Evolutionary conservation across 2,113 vertebrate species (phyloP).

Genomic region (Dipodomys spectabilis): DNA sequence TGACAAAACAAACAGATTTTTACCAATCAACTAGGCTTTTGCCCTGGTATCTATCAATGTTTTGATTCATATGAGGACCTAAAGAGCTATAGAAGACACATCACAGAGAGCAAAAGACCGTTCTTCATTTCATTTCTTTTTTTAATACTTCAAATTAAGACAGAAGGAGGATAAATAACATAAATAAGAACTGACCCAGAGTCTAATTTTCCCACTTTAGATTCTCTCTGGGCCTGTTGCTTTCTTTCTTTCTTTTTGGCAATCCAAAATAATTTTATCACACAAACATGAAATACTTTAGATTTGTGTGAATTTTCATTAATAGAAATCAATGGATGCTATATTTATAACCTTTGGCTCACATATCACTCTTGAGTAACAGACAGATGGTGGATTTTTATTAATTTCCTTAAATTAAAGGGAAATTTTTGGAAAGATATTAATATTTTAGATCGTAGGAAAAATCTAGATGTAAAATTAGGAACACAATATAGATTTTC

Average conservation of each 20-base stretch:
- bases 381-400: neutral
- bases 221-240: neutral
- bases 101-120: neutral
- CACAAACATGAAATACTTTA: slow-evolving; percentile 45
- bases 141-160: slow-evolving; percentile 27
- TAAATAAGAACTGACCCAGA: neutral
- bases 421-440: slow-evolving; percentile 28
- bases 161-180: neutral
- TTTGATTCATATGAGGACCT: slow-evolving; percentile 4
- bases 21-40: neutral
- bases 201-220: neutral
- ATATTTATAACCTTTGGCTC: slow-evolving; percentile 41
- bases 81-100: neutral
- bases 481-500: neutral
- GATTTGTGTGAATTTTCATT: slow-evolving; percentile 44
- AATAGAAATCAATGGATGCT: slow-evolving; percentile 3
- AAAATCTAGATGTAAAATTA: neutral
- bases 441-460: neutral
- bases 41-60: slow-evolving; percentile 1
- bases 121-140: slow-evolving; percentile 41
- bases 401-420: slow-evolving; percentile 16
- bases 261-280: slow-evolving; percentile 51
- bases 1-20: slow-evolving; percentile 34
- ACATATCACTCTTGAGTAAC: neutral
- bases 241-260: neutral